Evolutionary conservation across 2,888 invertebrate genomes (phyloP), one percentile per base, ranked within the genome.

Genomic region (Drosophila quasianomalipes): DNA sequence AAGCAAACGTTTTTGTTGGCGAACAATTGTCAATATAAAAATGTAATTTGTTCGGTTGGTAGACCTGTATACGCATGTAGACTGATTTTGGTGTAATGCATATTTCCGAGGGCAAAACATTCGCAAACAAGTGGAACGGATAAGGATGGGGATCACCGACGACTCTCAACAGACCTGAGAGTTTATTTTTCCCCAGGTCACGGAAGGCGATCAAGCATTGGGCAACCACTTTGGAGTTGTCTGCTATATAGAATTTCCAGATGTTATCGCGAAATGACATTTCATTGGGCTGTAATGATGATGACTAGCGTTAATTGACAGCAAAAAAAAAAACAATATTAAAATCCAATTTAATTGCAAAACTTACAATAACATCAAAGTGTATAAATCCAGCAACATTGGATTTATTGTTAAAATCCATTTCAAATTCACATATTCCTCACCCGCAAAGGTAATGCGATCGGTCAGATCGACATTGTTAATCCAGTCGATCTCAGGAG

Each of bases 21-120:
- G 91, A 82, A 4, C 49, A 67, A 68, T 93, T 93, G 39, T 91
- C 89, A 41, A 93, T 89, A 37, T 87, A 92, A 28, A 93, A 69
- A 39, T 86, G 78, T 1, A 79, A 44, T 51, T 75, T 75, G 9
- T 62, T 59, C 4, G n/a, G 6, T 35, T 91, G 80, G 26, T 83
- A 82, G 30, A 93, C 91, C 4, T 74, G 72, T 10, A 91, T 58
- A 1, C 75, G 80, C 4, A 70, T 22, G 9, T 69, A 65, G 4
- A 92, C 70, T 9, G 51, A 67, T 2, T 49, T 73, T 10, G 89
- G 90, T 0, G 41, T 66, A 0, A 91, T 51, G 4, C 70, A 57
- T 4, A 93, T 72, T 80, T 83, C 76, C 4, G 91, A 81, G 35
- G 92, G 91, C 14, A 89, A 39, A 0, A 92, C 87, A 47, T 85